Percentiles rank a stretch among this genome's conserved stretches.
Conservation (phyloP, 1,140 invertebrate genomes). For the Phenacoccus solenopsis region DNA sequence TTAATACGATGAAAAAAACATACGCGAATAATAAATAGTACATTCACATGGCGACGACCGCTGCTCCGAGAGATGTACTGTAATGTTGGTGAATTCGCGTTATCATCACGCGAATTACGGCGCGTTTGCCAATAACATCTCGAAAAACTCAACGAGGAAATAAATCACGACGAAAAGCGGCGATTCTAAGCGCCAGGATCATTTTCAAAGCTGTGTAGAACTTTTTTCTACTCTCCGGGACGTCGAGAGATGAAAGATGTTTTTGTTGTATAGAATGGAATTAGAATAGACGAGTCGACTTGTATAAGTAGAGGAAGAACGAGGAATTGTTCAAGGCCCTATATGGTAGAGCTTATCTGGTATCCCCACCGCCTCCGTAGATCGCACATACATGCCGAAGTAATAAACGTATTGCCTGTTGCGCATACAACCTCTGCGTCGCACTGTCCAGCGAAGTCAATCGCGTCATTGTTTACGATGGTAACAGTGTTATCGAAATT, state of each 20-base stretch:
- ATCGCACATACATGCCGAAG: slow-evolving; percentile 8
- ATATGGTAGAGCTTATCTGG: slow-evolving; percentile 8
- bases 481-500: slow-evolving; percentile 5
- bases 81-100: too few relatives aligned
- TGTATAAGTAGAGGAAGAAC: neutral
- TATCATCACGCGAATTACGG: too few relatives aligned
- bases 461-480: neutral
- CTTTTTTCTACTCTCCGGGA: neutral
- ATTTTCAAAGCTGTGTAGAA: neutral
- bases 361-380: neutral
- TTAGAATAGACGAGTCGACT: neutral
- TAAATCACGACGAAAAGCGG: neutral
- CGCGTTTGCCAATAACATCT: too few relatives aligned
- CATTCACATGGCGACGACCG: too few relatives aligned
- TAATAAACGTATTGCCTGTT: slow-evolving; percentile 11
- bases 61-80: too few relatives aligned
- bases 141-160: neutral
- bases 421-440: slow-evolving; percentile 10
- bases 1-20: too few relatives aligned
- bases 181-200: neutral
- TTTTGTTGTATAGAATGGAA: neutral
- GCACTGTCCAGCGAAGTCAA: neutral
- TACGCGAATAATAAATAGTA: too few relatives aligned
- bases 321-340: slow-evolving; percentile 10
- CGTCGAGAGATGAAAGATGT: neutral